Evolutionary conservation across 2,888 invertebrate genomes (phyloP), one percentile per base, ranked within the genome.

Genomic region (Microctonus hyperodae): DNA sequence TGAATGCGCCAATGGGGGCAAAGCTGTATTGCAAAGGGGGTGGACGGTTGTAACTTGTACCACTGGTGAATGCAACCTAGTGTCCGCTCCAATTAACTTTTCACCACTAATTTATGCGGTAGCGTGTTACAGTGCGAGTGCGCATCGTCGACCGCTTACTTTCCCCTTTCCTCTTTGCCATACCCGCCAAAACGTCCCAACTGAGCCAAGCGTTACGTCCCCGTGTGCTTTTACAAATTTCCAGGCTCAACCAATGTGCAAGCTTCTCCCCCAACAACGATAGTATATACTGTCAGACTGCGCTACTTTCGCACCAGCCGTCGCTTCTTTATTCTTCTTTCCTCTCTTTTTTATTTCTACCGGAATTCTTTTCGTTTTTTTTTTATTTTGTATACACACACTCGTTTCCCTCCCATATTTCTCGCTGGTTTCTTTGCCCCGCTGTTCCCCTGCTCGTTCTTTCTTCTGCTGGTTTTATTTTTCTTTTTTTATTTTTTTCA

Each of bases 81-180:
- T 78, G 80, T 82, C 79, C 79, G 81, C 79, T 80, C 81, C 81
- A 83, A 83, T 83, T 82, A 83, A 83, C 82, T 82, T 83, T 82
- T 81, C 80, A 78, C 80, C 80, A 78, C 81, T 82, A 82, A 83
- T 83, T 82, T 81, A 82, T 82, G 79, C 80, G 75, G 73, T 73
- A 67, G 74, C 64, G 66, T 53, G 55, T 64, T 64, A 51, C 51
- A 51, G 61, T 68, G 60, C 63, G 60, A 70, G 69, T 71, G 74
- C 69, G 63, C 37, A 37, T 37, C 37, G 37, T 37, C 37, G 37
- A n/a, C 37, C 37, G 37, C 64, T 67, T 69, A 28, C 50, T 37
- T 57, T 44, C 50, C 22, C 13, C 33, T n/a, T 13, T 51, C 11
- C 51, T 23, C n/a, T n/a, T 35, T 5, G 28, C 23, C 28, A n/a